Evolutionary conservation across 2,888 invertebrate species (phyloP), one percentile per base, ranked within the genome.

Genomic region (Neelides folsomi): DNA sequence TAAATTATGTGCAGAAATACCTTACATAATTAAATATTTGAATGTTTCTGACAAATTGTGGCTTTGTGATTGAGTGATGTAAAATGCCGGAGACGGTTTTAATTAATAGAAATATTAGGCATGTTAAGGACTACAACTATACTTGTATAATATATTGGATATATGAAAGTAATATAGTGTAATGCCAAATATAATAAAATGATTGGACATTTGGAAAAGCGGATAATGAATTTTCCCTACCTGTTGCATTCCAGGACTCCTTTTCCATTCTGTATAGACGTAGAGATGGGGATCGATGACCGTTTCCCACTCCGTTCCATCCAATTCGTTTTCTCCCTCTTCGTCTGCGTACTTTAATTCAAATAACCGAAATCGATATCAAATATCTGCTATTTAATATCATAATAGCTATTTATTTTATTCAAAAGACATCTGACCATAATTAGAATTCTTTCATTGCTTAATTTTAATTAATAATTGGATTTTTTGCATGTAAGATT

Each of bases 201-300:
- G 46, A 27, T 27, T 27, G 27, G 27, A 7, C 27, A 5, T 27
- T 27, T 27, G 27, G 7, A 27, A 27, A 7, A 27, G 7, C 3
- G 27, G n/a, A n/a, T 27, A 27, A 27, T 27, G 27, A 7, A 39
- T 44, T 46, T 6, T 20, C 10, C 13, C 51, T 52, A 57, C 57
- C 59, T 59, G 60, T 54, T 56, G 56, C 48, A 49, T 55, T 16
- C 47, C 42, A 20, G 53, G 39, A 7, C 7, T 27, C 27, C 27
- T 27, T 27, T 27, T 49, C 59, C 58, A 63, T 47, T 63, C 63
- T 38, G 60, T 63, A 39, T 61, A 53, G 41, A 63, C 51, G 48
- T 61, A 63, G 35, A 63, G 51, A 51, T 57, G 60, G 19, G 63
- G 63, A 54, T 63, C 59, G 51, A 63, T 59, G 41, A 63, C 63